Base-by-base conservation (phyloP, 2,888 invertebrate species). In the Chrysina gloriosa region DNA sequence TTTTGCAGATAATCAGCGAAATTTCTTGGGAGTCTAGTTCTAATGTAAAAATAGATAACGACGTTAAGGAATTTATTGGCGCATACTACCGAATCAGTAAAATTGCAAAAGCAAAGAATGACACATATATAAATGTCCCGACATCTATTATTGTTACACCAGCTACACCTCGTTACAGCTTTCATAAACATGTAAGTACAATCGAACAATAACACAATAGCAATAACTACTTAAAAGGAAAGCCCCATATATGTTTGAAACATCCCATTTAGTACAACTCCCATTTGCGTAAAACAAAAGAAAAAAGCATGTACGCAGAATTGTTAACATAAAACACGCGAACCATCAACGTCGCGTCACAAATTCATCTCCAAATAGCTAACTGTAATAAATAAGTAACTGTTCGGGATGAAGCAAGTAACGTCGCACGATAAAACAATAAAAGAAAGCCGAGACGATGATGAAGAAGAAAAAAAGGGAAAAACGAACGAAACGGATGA, bases 241-340 rank as follows among this genome's bases (percentile, higher is more conserved):
- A n/a, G n/a, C 16, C n/a, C 25, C 42, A 29, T 61, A 45, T 25
- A 61, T 5, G 58, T 27, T 42, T 36, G 25, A 1, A 42, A 16
- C 16, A 42, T 61, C 14, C 39, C 25, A 61, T 19, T 16, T 23
- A 27, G 16, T 42, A 14, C 16, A 25, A 42, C 29, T 42, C 27
- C 58, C 58, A 61, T 61, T 61, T 61, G 27, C 25, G 58, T 14
- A 42, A 61, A 29, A 61, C 58, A 61, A 61, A 42, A 25, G 42
- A 42, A 42, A n/a, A n/a, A n/a, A 61, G 42, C 25, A 31, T 42
- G 42, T 61, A 42, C 58, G 42, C 25, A 7, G 58, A 61, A 42
- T 61, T 42, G 42, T 42, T 61, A 61, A 61, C 58, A 61, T 61
- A 61, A 61, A 61, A 42, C 39, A 42, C 58, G 27, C 14, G 42